These are phyloP conservation scores for Sarcophaga subvicina DNA, from an alignment of 2,888 invertebrate genomes.

Conservation along the genomic window DNA sequence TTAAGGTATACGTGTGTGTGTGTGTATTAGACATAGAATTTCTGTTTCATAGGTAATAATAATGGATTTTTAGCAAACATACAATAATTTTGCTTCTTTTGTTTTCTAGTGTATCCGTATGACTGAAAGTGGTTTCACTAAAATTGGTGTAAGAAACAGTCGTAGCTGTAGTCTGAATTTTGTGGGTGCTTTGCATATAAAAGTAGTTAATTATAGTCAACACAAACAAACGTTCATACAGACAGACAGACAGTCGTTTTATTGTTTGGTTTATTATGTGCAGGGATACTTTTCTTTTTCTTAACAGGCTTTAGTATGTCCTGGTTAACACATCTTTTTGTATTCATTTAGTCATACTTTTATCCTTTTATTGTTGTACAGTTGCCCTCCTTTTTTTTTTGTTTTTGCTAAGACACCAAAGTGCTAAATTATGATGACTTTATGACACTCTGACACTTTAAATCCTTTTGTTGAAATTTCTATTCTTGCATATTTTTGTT, in stretches of 20 bases:
- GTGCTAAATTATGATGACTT: conserved; percentile 73
- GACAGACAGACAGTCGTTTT: conserved; percentile 43
- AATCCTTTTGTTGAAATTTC: conserved; percentile 73
- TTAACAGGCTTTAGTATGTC: background rate
- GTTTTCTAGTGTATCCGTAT: conserved; percentile 1
- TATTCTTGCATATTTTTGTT: conserved; percentile 27
- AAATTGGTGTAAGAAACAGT: conserved; percentile 37
- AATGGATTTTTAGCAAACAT: conserved; percentile 53
- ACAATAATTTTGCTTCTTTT: conserved; percentile 63
- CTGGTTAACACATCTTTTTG: background rate
- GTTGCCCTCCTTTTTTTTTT: background rate
- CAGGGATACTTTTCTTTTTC: conserved; percentile 36
- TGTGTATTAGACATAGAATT: background rate
- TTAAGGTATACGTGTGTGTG: background rate
- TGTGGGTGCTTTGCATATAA: conserved; percentile 75
- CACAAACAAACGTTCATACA: conserved; percentile 36
- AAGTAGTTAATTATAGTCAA: conserved; percentile 77
- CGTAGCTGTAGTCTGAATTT: conserved; percentile 71
- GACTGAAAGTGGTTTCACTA: conserved; percentile 14
- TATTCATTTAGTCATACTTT: conserved; percentile 31
- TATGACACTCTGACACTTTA: conserved; percentile 75
- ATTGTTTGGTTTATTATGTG: conserved; percentile 62
- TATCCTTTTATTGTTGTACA: conserved; percentile 53
- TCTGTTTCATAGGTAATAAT: conserved; percentile 34
- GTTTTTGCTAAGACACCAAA: conserved; percentile 43